phyloP scores from a whole-genome alignment of 2,888 invertebrate species.

The Smittia sp. region DNA sequence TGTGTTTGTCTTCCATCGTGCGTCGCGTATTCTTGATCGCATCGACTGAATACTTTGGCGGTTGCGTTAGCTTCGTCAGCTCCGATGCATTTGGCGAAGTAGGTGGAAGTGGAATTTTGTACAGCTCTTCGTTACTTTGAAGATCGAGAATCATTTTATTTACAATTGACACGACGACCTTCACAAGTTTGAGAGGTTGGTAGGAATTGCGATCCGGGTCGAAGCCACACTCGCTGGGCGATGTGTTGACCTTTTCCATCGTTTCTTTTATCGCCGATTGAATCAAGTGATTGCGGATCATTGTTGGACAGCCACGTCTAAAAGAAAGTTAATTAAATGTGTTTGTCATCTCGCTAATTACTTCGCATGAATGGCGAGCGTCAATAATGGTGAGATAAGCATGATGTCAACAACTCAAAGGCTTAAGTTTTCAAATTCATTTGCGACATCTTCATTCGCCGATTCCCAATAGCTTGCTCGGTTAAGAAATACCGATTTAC shows the following conservation, averaged over 20 bases:
- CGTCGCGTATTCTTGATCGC: conserved; percentile 79
- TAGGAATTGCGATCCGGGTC: conserved; percentile 56
- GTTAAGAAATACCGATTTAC: background rate
- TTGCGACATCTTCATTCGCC: background rate
- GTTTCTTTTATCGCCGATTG: conserved; percentile 15
- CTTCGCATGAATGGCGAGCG: too few species aligned
- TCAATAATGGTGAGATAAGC: too few species aligned
- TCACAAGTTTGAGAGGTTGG: conserved; percentile 71
- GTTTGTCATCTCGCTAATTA: conserved; percentile 2
- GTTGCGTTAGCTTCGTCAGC: conserved; percentile 49
- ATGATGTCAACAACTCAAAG: too few species aligned
- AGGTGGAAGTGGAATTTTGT: conserved; percentile 61
- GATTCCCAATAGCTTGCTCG: background rate
- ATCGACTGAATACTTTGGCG: conserved; percentile 60
- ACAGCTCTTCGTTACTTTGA: conserved; percentile 63
- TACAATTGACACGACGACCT: conserved; percentile 67
- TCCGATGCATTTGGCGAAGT: conserved; percentile 54
- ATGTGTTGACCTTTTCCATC: conserved; percentile 12
- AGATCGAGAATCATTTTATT: conserved; percentile 68
- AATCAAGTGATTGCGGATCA: conserved; percentile 8
- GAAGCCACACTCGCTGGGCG: conserved; percentile 34
- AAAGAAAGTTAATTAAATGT: background rate
- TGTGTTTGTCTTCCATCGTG: conserved; percentile 89
- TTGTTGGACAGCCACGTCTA: conserved; percentile 23
- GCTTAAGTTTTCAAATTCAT: too few species aligned